Evolutionary conservation across 2,888 invertebrate genomes (phyloP).

Genomic region (Amphiduros pacificus): DNA sequence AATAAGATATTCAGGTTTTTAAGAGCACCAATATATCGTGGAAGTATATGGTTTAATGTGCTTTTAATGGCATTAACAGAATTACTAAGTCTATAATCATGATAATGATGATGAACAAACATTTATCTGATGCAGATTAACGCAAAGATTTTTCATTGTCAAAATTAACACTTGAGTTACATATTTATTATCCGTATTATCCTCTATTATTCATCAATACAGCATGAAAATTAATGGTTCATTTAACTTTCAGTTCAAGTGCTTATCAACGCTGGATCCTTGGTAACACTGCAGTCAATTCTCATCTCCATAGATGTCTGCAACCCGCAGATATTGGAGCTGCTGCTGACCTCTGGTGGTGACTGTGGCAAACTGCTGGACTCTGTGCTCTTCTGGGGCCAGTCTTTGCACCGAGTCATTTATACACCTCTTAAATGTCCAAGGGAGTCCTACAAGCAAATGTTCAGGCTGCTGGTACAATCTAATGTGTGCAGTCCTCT

Average conservation of each 20-base stretch:
- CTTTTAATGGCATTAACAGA: too few relatives aligned
- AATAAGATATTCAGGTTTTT: too few relatives aligned
- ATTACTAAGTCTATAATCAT: too few relatives aligned
- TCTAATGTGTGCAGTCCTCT: slow-evolving; percentile 27
- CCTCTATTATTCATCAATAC: too few relatives aligned
- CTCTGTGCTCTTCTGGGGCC: slow-evolving; percentile 27
- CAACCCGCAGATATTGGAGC: slow-evolving; percentile 29
- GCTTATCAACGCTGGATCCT: slow-evolving; percentile 19
- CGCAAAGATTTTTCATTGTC: too few relatives aligned
- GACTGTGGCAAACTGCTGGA: slow-evolving; percentile 27
- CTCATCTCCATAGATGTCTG: slow-evolving; percentile 31
- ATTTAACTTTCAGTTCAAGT: slow-evolving; percentile 18
- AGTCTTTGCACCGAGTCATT: slow-evolving; percentile 28
- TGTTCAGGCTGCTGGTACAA: slow-evolving; percentile 28
- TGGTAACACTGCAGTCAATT: slow-evolving; percentile 24
- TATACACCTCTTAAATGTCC: slow-evolving; percentile 30
- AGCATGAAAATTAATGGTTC: too few relatives aligned
- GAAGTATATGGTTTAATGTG: too few relatives aligned
- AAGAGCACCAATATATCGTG: too few relatives aligned
- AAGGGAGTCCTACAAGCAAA: slow-evolving; percentile 28
- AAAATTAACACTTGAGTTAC: too few relatives aligned
- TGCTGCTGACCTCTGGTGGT: slow-evolving; percentile 28
- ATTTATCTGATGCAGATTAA: too few relatives aligned
- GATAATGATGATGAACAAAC: too few relatives aligned
- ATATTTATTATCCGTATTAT: too few relatives aligned